These are phyloP conservation scores for Meriones unguiculatus DNA, from an alignment of 2,113 vertebrate species.

Conservation along the genomic window DNA sequence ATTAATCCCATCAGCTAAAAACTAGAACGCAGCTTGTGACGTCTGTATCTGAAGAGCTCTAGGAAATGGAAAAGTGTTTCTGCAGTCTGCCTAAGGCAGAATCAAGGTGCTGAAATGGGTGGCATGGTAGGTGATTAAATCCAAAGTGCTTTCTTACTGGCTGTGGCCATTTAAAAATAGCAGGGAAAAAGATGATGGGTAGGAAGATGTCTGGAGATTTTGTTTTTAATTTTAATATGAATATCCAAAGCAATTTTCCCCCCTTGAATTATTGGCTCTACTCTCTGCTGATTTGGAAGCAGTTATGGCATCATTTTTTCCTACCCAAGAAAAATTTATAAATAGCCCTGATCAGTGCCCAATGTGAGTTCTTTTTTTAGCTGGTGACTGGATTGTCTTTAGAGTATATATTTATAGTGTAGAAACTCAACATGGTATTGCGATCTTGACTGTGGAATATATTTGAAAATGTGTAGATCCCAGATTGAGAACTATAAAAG, in stretches of 20 bases:
- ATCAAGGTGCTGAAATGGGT: not conserved
- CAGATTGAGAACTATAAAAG: not conserved
- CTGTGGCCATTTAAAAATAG: not conserved
- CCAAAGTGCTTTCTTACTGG: not conserved
- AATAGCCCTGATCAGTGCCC: constrained; percentile 30
- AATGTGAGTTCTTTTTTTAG: constrained; percentile 37
- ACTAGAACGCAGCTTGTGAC: not conserved
- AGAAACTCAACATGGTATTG: constrained; percentile 20
- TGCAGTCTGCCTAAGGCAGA: not conserved
- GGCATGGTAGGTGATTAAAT: not conserved
- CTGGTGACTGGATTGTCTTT: constrained; percentile 34
- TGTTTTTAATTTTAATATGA: constrained; percentile 22
- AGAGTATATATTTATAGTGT: constrained; percentile 15
- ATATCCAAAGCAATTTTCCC: not conserved
- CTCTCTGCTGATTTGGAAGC: constrained; percentile 41
- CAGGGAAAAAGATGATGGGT: not conserved
- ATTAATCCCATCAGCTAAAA: not conserved
- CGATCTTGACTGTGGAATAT: not conserved
- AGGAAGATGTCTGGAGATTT: not conserved
- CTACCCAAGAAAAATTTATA: constrained; percentile 37
- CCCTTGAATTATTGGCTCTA: not conserved
- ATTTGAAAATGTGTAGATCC: constrained; percentile 14
- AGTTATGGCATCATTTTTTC: not conserved
- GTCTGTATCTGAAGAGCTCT: not conserved
- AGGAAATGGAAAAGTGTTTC: not conserved